Conservation (phyloP, 2,113 vertebrate species). For the Antennarius striatus region DNA sequence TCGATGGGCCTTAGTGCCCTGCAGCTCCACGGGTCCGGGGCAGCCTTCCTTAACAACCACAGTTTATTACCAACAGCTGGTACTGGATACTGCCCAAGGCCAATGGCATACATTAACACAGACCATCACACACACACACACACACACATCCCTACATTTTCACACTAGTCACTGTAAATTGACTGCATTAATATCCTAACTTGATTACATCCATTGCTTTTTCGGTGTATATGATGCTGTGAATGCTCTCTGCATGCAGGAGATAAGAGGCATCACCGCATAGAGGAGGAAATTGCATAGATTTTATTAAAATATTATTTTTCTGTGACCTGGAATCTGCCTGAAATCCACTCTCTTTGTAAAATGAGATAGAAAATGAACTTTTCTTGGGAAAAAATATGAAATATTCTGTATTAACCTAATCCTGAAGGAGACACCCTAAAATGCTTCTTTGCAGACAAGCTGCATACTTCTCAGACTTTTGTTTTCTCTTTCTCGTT, state of each 20-base stretch:
- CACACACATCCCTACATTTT: background rate
- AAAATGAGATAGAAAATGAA: background rate
- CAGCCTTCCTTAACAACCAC: slow-evolving; percentile 49
- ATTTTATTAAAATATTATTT: background rate
- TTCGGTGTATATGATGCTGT: background rate
- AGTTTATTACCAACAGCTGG: slow-evolving; percentile 64
- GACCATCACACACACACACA: slow-evolving; percentile 12
- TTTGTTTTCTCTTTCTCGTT: slow-evolving; percentile 1
- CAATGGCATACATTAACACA: slow-evolving; percentile 40
- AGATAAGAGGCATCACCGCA: background rate
- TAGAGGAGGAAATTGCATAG: background rate
- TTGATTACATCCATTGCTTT: slow-evolving; percentile 1
- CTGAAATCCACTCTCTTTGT: background rate
- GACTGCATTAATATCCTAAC: background rate
- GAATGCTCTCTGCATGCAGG: background rate
- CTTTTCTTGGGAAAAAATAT: background rate
- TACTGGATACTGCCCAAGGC: slow-evolving; percentile 44
- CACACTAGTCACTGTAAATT: slow-evolving; percentile 11
- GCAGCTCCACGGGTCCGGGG: slow-evolving; percentile 43
- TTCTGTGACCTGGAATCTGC: background rate
- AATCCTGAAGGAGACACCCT: background rate
- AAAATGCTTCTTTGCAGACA: background rate
- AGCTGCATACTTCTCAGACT: background rate
- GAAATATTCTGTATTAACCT: background rate
- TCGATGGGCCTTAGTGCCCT: slow-evolving; percentile 39